Conservation (phyloP, 2,113 vertebrate genomes). For the Formicarius rufipectus region DNA sequence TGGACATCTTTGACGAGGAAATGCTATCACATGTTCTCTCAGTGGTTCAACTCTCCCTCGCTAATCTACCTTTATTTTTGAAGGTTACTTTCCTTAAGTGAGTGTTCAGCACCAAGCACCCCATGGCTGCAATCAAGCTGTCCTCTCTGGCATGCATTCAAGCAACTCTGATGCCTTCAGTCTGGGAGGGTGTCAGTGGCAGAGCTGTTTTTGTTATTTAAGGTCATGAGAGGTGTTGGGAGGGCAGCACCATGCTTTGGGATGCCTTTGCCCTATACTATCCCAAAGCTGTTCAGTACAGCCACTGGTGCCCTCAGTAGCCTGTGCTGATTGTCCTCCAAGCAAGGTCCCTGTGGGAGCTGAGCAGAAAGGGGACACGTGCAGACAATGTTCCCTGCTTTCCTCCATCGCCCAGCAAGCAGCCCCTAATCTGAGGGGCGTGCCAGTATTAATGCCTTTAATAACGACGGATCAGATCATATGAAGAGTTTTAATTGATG, state of each 20-base stretch:
- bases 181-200: neutral
- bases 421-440: constrained; percentile 74
- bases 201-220: neutral
- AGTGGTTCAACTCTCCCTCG: neutral
- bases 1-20: neutral
- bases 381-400: constrained; percentile 32
- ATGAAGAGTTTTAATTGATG: constrained; percentile 76
- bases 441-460: constrained; percentile 71
- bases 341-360: neutral
- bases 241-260: neutral
- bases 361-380: neutral
- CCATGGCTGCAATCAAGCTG: neutral
- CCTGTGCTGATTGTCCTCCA: neutral
- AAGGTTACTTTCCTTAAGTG: neutral
- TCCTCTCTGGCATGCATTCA: neutral
- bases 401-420: constrained; percentile 51
- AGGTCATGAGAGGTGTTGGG: neutral
- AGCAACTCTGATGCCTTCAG: neutral
- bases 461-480: constrained; percentile 68
- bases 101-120: neutral
- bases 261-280: neutral
- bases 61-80: neutral
- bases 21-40: neutral
- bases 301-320: neutral
- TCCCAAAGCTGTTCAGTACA: neutral